Evolutionary conservation across 2,888 invertebrate genomes (phyloP).

Genomic region (Barypeithes pellucidus): DNA sequence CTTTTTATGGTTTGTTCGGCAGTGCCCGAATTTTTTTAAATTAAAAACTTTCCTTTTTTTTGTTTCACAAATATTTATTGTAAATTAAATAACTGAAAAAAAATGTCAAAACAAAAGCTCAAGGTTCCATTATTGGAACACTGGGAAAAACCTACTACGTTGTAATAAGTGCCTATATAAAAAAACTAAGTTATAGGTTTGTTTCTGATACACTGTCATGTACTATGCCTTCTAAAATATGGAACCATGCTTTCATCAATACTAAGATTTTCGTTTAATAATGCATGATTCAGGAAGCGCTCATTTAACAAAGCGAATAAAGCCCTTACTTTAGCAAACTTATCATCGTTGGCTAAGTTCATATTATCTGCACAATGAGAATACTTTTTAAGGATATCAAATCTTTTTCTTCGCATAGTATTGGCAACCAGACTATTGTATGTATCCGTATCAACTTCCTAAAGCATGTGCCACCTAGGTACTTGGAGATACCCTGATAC

Average conservation of each 20-base stretch:
- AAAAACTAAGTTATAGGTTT: slow-evolving; percentile 52
- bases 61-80: too few relatives aligned
- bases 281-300: slow-evolving; percentile 35
- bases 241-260: slow-evolving; percentile 53
- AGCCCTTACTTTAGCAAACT: slow-evolving; percentile 50
- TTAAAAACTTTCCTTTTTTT: too few relatives aligned
- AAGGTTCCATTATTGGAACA: too few relatives aligned
- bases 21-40: too few relatives aligned
- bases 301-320: slow-evolving; percentile 47
- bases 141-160: too few relatives aligned
- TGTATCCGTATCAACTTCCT: slow-evolving; percentile 31
- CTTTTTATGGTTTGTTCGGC: too few relatives aligned
- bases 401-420: slow-evolving; percentile 48
- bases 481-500: slow-evolving; percentile 40
- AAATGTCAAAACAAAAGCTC: too few relatives aligned
- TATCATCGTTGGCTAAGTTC: slow-evolving; percentile 30
- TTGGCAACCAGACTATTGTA: slow-evolving; percentile 38
- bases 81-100: too few relatives aligned
- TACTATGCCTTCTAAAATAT: slow-evolving; percentile 47
- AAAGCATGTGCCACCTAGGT: slow-evolving; percentile 44
- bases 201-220: slow-evolving; percentile 45
- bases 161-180: too few relatives aligned
- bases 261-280: slow-evolving; percentile 32
- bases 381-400: slow-evolving; percentile 44
- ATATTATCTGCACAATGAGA: slow-evolving; percentile 45